Evolutionary conservation across 2,113 vertebrate species (phyloP), one percentile per base, ranked within the genome.

Genomic region (Pygoscelis adeliae): DNA sequence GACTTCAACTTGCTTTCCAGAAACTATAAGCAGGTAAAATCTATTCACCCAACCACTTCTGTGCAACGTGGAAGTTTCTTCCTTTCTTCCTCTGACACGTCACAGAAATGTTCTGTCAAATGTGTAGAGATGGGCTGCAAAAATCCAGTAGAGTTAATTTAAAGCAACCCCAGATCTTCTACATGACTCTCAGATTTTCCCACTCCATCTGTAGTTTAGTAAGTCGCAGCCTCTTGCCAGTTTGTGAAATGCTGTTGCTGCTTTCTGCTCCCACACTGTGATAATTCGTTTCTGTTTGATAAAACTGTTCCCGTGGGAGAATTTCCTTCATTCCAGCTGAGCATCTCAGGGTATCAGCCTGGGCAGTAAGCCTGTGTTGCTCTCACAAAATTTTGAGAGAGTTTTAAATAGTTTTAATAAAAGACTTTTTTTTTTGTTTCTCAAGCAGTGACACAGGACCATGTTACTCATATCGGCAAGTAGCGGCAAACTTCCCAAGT

Each of bases 401-500:
- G n/a, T n/a, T n/a, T n/a, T n/a, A 19, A 38, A 19, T 18, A 27
- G 16, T 26, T 85, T 90, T 36, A 11, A 8, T 38, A 40, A 44
- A 72, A 55, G 6, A 27, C 1, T 0, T 36, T 5, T 3, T 49
- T 38, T 46, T 47, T 42, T 15, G 26, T 55, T 69, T 52, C 36
- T 70, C 22, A 34, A 46, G 67, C 2, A 2, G 22, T 27, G 21
- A 18, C 36, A n/a, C 0, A 5, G 46, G 36, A 58, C 30, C 2
- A 0, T 25, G 13, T 89, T 56, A 47, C 15, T 30, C 25, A 9
- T 44, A 59, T 1, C 34, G 40, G 53, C 63, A 76, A 36, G 15
- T 20, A 49, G 20, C 11, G 8, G 4, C 34, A 49, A 49, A 59
- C 29, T 46, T 72, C n/a, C 9, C 16, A 27, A 79, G 44, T 56